phyloP scores from a whole-genome alignment of 1,140 invertebrate species.

The Drosophila bocki region DNA sequence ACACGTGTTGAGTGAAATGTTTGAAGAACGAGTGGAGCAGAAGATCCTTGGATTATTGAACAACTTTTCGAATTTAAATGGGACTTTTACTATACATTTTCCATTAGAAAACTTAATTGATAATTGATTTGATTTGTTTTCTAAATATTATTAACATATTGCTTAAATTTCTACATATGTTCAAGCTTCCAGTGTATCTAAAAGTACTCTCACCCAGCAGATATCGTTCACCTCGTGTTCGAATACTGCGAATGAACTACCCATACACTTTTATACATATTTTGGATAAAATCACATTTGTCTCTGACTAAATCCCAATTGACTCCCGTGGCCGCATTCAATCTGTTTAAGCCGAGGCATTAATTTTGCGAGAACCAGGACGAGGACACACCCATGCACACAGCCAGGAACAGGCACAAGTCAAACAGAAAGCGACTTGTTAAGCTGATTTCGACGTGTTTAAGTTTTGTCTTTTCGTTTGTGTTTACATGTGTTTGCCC shows the following conservation, averaged over 20 bases:
- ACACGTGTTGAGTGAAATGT: constrained; percentile 47
- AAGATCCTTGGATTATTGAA: not conserved
- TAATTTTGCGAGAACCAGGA: constrained; percentile 36
- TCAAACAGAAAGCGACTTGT: constrained; percentile 67
- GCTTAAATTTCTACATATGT: no score
- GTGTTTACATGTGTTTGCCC: constrained; percentile 70
- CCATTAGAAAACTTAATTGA: not conserved
- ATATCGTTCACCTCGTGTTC: not conserved
- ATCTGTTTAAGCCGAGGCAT: constrained; percentile 40
- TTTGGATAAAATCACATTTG: constrained; percentile 29
- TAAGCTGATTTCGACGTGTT: constrained; percentile 74
- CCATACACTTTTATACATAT: not conserved
- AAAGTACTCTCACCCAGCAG: not conserved
- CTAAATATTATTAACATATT: not conserved
- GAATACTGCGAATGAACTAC: not conserved
- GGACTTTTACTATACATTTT: not conserved
- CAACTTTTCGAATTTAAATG: not conserved
- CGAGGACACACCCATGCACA: constrained; percentile 37
- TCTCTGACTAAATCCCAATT: constrained; percentile 29
- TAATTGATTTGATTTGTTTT: not conserved
- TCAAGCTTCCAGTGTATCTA: not conserved
- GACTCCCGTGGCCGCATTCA: constrained; percentile 35
- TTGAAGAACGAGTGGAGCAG: not conserved
- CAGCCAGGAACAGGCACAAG: constrained; percentile 28
- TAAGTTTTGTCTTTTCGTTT: constrained; percentile 70